These are phyloP conservation scores for Lycophotia porphyrea DNA, from an alignment of 2,888 invertebrate genomes.

Conservation along the genomic window DNA sequence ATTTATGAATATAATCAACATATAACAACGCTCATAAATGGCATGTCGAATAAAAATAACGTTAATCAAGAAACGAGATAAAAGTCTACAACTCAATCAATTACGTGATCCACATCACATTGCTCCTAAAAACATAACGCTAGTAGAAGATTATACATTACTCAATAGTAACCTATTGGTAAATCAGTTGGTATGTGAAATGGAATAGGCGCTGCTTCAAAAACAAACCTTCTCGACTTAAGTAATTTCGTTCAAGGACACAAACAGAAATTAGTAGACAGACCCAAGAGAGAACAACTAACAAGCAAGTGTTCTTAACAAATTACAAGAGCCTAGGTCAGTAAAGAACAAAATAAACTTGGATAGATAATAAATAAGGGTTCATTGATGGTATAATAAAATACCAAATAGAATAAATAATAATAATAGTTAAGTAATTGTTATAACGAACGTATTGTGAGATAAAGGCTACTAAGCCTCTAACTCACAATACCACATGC, in stretches of 20 bases:
- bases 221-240: constrained; percentile 58
- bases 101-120: constrained; percentile 47
- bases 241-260: constrained; percentile 58
- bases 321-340: background rate
- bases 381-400: background rate
- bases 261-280: background rate
- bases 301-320: constrained; percentile 38
- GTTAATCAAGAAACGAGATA: constrained; percentile 28
- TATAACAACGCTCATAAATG: constrained; percentile 16
- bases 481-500: constrained; percentile 20
- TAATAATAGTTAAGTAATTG: background rate
- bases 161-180: constrained; percentile 47
- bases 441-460: too few relatives aligned
- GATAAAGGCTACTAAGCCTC: too few relatives aligned
- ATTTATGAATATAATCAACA: constrained; percentile 16
- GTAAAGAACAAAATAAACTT: background rate
- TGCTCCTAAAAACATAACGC: constrained; percentile 21
- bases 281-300: constrained; percentile 10
- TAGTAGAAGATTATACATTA: constrained; percentile 27
- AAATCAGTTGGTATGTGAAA: constrained; percentile 47
- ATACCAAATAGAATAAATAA: too few relatives aligned
- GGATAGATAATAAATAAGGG: background rate
- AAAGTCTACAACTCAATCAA: constrained; percentile 30
- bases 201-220: constrained; percentile 43
- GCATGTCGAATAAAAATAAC: constrained; percentile 24